Conservation (phyloP, 1,140 invertebrate species). For the Listronotus bonariensis region DNA sequence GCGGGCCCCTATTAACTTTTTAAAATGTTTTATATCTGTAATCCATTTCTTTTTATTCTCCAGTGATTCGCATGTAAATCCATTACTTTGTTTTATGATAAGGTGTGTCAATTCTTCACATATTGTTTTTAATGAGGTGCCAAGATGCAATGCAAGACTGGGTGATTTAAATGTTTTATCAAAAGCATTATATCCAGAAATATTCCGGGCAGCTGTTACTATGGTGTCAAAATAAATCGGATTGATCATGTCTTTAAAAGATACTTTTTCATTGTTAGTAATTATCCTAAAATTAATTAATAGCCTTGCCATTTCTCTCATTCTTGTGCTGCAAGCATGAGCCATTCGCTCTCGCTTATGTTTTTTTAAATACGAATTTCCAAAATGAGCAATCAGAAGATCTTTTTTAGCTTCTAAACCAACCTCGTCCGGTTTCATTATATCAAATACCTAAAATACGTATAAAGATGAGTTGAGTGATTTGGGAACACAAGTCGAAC, state of each 20-base stretch:
- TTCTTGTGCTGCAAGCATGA: constrained; percentile 33
- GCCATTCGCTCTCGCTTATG: constrained; percentile 28
- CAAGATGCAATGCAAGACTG: constrained; percentile 36
- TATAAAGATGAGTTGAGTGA: too few species aligned
- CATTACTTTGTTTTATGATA: constrained; percentile 30
- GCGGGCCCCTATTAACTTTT: constrained; percentile 25
- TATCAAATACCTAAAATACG: constrained; percentile 19
- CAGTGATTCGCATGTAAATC: constrained; percentile 29
- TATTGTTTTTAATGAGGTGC: constrained; percentile 28
- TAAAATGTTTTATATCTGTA: constrained; percentile 36
- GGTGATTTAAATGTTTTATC: constrained; percentile 34
- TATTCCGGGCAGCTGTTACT: too few species aligned
- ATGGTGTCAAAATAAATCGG: too few species aligned
- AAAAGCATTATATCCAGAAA: too few species aligned
- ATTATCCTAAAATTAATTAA: constrained; percentile 28
- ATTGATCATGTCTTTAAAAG: too few species aligned
- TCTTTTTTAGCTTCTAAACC: constrained; percentile 37
- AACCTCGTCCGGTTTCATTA: constrained; percentile 37
- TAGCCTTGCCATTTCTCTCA: constrained; percentile 37
- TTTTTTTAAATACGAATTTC: constrained; percentile 39
- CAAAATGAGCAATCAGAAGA: constrained; percentile 34
- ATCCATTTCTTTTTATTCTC: constrained; percentile 21
- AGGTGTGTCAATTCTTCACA: constrained; percentile 34
- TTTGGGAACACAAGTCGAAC: too few species aligned
- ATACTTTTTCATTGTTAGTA: too few species aligned